Base-by-base conservation (phyloP, 2,113 vertebrate species). In the Erythrolamprus reginae region DNA sequence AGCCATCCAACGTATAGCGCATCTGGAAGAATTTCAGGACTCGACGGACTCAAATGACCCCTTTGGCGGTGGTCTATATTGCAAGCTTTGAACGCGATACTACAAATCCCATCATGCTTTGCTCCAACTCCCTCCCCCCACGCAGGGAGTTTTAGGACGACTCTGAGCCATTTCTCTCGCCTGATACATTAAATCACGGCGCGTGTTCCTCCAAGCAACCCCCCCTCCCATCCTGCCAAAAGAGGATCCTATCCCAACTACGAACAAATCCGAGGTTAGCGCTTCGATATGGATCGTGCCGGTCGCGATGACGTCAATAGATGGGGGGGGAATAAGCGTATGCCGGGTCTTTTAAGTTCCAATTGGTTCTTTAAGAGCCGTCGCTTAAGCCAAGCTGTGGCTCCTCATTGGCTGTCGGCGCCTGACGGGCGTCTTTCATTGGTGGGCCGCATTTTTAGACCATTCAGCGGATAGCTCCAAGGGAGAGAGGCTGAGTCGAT, bases 51-150 rank as follows among this genome's bases (percentile, higher is more conserved):
- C 70, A 42, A 38, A 77, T 38, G 33, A 77, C 70, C 70, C 65
- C 33, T 77, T 77, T 77, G 70, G 70, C 70, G 17, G 70, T 10
- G 70, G 33, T 77, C 33, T 77, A 42, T 3, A 42, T 3, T 21
- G 70, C 70, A 77, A 77, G 17, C 70, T 77, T 77, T 19, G 70
- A 77, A 42, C 17, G 17, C 33, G 17, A 28, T 2, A 94, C 89
- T 93, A 93, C 95, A 90, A 48, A 10, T 93, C 94, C 93, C 90
- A 51, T n/a, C 8, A 42, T 87, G 89, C 94, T 15, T 13, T 1
- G 84, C 90, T 47, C n/a, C 1, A 10, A 21, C 2, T 38, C 56
- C 10, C 12, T n/a, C 65, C 65, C 83, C 21, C 1, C n/a, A 45
- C 6, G 24, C 28, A 48, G 19, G 10, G 28, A 23, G 33, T 17